These are phyloP conservation scores for Syngnathus floridae DNA, from an alignment of 2,113 vertebrate genomes.

Conservation along the genomic window DNA sequence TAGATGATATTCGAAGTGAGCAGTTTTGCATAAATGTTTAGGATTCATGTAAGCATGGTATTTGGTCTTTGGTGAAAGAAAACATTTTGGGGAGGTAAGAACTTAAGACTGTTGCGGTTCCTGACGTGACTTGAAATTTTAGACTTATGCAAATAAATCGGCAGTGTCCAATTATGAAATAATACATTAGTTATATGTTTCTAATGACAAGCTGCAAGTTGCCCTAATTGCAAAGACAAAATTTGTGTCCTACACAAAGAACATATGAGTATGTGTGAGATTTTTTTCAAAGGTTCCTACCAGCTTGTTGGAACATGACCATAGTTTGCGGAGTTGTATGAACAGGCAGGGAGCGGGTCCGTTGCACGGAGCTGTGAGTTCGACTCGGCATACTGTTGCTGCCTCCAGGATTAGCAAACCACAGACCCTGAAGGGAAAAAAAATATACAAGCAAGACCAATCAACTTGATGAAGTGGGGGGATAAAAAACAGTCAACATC, in stretches of 20 bases:
- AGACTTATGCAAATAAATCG: too few species aligned
- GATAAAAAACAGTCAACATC: neutral
- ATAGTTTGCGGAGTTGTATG: constrained; percentile 91
- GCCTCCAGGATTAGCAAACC: constrained; percentile 96
- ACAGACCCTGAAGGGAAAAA: constrained; percentile 78
- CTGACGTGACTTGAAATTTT: too few species aligned
- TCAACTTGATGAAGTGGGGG: neutral
- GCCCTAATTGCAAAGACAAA: too few species aligned
- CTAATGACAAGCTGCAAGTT: too few species aligned
- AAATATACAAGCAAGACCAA: neutral
- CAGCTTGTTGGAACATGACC: constrained; percentile 91
- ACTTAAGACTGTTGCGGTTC: too few species aligned
- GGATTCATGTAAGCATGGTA: too few species aligned
- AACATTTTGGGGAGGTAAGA: too few species aligned
- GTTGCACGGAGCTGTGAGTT: constrained; percentile 93
- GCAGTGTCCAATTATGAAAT: too few species aligned
- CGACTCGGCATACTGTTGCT: constrained; percentile 98
- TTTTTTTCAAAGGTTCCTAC: constrained; percentile 57
- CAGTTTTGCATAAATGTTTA: too few species aligned
- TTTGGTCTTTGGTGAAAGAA: too few species aligned
- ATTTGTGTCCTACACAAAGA: neutral
- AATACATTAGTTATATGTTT: too few species aligned
- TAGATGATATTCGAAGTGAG: too few species aligned
- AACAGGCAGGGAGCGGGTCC: constrained; percentile 93
- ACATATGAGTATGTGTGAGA: constrained; percentile 1